These are phyloP conservation scores for Grantiella picta DNA, from an alignment of 2,113 vertebrate species.

Conservation along the genomic window DNA sequence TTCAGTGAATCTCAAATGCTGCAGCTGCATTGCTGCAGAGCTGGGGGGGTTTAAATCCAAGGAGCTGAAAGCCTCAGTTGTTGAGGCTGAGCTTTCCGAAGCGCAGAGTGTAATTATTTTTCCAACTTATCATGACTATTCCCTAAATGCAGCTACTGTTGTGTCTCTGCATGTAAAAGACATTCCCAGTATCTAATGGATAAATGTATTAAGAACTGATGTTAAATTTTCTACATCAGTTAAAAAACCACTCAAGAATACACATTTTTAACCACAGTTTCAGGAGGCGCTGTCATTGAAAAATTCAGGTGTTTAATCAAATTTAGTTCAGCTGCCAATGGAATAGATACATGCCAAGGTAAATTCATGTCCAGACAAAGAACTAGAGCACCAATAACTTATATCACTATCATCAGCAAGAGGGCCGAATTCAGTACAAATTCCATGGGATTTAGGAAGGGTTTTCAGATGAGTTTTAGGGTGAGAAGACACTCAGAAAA, in stretches of 20 bases:
- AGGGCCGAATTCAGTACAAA: not conserved
- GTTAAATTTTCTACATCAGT: not conserved
- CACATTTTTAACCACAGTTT: not conserved
- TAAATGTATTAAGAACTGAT: not conserved
- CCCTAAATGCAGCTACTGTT: not conserved
- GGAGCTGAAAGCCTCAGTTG: slow-evolving; percentile 43
- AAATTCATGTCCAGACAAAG: fast-evolving
- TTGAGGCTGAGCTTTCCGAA: not conserved
- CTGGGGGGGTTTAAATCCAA: not conserved
- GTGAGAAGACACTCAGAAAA: not conserved
- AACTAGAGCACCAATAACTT: not conserved
- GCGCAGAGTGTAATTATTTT: not conserved
- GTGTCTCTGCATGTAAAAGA: not conserved
- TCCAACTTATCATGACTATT: not conserved
- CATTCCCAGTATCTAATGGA: not conserved
- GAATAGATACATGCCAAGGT: not conserved
- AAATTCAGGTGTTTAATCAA: not conserved
- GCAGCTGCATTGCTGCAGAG: slow-evolving; percentile 43
- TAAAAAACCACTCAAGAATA: not conserved
- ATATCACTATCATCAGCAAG: fast-evolving
- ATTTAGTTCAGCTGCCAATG: not conserved
- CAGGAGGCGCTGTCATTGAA: not conserved
- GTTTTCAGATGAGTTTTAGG: not conserved
- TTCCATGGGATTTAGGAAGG: not conserved
- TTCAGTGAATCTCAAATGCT: not conserved